Evolutionary conservation across 2,888 invertebrate species (phyloP), one percentile per base, ranked within the genome.

Genomic region (Drosophila lutescens): DNA sequence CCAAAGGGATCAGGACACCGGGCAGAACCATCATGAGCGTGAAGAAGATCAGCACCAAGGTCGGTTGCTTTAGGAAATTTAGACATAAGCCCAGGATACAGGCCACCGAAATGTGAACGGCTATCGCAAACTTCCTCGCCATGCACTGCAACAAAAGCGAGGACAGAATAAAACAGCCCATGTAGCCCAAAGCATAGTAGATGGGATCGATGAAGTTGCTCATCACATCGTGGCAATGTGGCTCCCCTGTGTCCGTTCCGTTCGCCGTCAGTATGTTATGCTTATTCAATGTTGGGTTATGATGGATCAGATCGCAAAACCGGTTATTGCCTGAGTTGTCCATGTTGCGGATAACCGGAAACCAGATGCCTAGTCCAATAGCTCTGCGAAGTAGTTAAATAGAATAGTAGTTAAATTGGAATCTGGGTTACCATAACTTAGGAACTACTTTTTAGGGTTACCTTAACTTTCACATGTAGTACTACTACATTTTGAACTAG

Each of bases 311-410:
- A 1, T 55, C n/a, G 9, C 71, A 71, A 1, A 71, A 3, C 15
- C n/a, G 47, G 0, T 5, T 4, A 2, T 7, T 4, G 1, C 10
- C n/a, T 0, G 20, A 17, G 38, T 34, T 53, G 15, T 61, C 50
- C 36, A 30, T 41, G 50, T 55, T 72, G 4, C 72, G 61, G 12
- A 72, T 15, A 20, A 41, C n/a, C 1, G 68, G 62, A 41, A 41
- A 72, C 72, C 72, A 72, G 17, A 59, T n/a, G 6, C 57, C 69
- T n/a, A 69, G 13, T 4, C 72, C 72, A 20, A 69, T 30, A 6
- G 72, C 57, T 10, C 72, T 72, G 38, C 9, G 17, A 4, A 40
- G 20, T 20, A 5, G 15, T 15, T 30, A 8, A 30, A 30, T n/a
- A n/a, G n/a, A n/a, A n/a, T n/a, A n/a, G n/a, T n/a, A n/a, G n/a